Conservation (phyloP, 2,888 invertebrate genomes). For the Himalopsyche japonica region DNA sequence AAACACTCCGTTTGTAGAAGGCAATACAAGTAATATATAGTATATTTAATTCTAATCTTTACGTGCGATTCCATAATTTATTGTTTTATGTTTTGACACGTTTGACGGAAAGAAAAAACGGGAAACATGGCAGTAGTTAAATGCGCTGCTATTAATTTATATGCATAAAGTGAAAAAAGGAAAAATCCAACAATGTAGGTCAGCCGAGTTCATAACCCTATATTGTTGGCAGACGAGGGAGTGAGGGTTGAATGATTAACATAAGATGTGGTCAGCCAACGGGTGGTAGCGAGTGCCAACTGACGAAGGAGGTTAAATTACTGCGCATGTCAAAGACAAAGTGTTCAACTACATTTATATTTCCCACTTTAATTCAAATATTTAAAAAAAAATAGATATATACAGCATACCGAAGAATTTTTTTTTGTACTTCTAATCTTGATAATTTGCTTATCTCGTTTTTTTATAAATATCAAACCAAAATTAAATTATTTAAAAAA, state of each 20-base stretch:
- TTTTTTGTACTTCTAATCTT: too few species aligned
- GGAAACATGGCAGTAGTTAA: not conserved
- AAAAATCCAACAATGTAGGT: slow-evolving; percentile 17
- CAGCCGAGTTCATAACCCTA: slow-evolving; percentile 32
- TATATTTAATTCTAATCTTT: not conserved
- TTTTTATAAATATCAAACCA: too few species aligned
- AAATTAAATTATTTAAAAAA: too few species aligned
- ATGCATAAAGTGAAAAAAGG: slow-evolving; percentile 14
- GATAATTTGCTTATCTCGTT: too few species aligned
- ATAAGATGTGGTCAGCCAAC: not conserved
- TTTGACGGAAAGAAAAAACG: not conserved
- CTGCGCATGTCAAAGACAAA: not conserved
- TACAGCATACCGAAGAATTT: too few species aligned
- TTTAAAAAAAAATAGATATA: too few species aligned
- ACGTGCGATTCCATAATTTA: not conserved
- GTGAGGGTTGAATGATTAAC: not conserved
- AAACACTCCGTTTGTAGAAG: too few species aligned
- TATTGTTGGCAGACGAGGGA: not conserved
- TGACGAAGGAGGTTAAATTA: not conserved
- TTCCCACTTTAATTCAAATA: not conserved
- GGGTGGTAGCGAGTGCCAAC: not conserved
- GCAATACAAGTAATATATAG: not conserved
- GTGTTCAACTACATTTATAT: not conserved
- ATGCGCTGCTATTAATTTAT: slow-evolving; percentile 19
- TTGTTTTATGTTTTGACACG: not conserved